A percentile compares a stretch with the other conserved stretches of the same genome.
These are phyloP conservation scores for Phymatocera aterrima DNA, from an alignment of 2,888 invertebrate genomes.

Conservation along the genomic window DNA sequence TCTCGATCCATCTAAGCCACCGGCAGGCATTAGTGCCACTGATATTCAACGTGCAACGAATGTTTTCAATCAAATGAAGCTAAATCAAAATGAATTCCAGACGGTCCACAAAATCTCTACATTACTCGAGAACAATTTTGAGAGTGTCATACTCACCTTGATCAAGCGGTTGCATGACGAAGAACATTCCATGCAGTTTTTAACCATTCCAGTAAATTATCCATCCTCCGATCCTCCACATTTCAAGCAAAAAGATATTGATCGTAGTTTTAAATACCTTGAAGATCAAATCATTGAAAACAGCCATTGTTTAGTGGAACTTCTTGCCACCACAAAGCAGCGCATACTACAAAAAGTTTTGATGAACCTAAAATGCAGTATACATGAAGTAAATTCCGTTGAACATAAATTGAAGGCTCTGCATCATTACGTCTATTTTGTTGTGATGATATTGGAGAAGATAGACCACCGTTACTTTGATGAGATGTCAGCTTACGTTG, in stretches of 20 bases:
- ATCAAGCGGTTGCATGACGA: conserved; percentile 69
- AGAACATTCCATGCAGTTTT: conserved; percentile 74
- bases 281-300: conserved; percentile 73
- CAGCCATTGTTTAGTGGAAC: conserved; percentile 69
- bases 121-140: conserved; percentile 66
- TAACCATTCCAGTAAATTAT: conserved; percentile 67
- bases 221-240: conserved; percentile 71
- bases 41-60: conserved; percentile 54
- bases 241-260: conserved; percentile 73
- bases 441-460: conserved; percentile 73
- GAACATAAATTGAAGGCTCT: conserved; percentile 78
- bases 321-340: conserved; percentile 71
- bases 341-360: conserved; percentile 77
- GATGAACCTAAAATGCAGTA: conserved; percentile 75
- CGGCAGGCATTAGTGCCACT: conserved; percentile 55
- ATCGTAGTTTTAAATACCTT: conserved; percentile 74
- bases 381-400: conserved; percentile 74
- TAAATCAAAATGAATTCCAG: conserved; percentile 61
- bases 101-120: conserved; percentile 59
- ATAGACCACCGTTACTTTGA: conserved; percentile 68
- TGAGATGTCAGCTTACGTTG: conserved; percentile 76
- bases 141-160: conserved; percentile 66
- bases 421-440: conserved; percentile 78
- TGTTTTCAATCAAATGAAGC: conserved; percentile 59
- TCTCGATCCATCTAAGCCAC: conserved; percentile 55